A percentile compares a stretch with the other conserved stretches of the same genome.
Conservation (phyloP, 2,888 invertebrate species). For the Zaprionus bogoriensis region DNA sequence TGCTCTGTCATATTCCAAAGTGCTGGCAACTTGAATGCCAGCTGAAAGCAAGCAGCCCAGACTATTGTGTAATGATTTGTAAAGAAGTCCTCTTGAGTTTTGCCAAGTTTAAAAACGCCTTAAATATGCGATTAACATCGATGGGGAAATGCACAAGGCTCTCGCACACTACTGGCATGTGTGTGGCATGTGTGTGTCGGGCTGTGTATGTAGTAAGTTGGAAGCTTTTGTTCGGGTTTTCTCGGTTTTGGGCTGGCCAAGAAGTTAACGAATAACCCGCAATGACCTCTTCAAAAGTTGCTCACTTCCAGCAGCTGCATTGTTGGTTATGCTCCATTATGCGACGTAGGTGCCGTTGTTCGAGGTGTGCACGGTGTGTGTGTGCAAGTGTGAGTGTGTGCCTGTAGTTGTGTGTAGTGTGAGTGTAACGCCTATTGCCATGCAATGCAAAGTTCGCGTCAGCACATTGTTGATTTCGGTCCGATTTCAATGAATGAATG, state of each 20-base stretch:
- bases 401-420: slow-evolving; percentile 12
- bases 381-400: slow-evolving; percentile 1
- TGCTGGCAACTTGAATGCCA: no score
- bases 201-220: background rate
- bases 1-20: no score
- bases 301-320: slow-evolving; percentile 15
- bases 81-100: background rate
- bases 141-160: background rate
- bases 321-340: slow-evolving; percentile 21
- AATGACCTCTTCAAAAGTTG: slow-evolving; percentile 36
- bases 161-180: background rate
- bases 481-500: slow-evolving; percentile 7
- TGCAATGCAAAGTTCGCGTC: slow-evolving; percentile 36
- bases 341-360: background rate
- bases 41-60: background rate
- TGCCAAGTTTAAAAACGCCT: no score
- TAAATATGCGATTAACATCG: background rate
- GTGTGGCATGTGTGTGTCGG: background rate
- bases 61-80: background rate
- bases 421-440: slow-evolving; percentile 28
- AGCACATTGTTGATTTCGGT: slow-evolving; percentile 40
- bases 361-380: background rate
- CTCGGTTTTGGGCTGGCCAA: background rate
- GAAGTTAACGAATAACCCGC: slow-evolving; percentile 22
- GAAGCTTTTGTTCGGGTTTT: background rate